Evolutionary conservation across 2,113 vertebrate species (phyloP).

Genomic region (Melanocharis versteri): DNA sequence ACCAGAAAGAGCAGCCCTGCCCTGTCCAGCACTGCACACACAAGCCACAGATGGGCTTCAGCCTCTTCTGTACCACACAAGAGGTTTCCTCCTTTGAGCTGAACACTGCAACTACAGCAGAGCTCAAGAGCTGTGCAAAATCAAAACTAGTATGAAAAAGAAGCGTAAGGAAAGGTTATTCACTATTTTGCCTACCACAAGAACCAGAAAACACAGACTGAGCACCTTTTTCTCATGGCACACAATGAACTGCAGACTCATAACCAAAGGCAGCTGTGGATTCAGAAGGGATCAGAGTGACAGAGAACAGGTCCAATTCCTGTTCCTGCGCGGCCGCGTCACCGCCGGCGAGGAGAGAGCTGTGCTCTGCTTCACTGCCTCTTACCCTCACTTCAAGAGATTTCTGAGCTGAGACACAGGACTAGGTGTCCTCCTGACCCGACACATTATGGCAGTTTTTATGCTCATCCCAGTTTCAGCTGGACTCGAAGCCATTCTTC

Average conservation of each 20-base stretch:
- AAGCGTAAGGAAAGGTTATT: neutral
- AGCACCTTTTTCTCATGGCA: neutral
- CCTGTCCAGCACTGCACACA: neutral
- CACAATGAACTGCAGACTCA: neutral
- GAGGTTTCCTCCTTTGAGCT: neutral
- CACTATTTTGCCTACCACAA: neutral
- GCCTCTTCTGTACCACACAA: neutral
- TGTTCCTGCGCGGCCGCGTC: accelerated
- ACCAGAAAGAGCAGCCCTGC: neutral
- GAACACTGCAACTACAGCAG: accelerated
- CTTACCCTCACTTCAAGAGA: neutral
- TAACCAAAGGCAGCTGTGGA: neutral
- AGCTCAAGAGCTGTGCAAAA: neutral
- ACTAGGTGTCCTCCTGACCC: neutral
- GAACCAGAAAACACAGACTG: neutral
- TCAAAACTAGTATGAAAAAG: neutral
- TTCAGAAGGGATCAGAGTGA: neutral
- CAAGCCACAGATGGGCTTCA: neutral
- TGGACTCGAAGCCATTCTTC: neutral
- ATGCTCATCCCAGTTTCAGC: neutral
- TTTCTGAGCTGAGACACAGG: neutral
- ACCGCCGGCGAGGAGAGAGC: accelerated
- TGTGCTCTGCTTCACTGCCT: accelerated
- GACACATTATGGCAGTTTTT: neutral
- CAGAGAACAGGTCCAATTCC: neutral